These are phyloP conservation scores for Anhinga anhinga DNA, from an alignment of 2,113 vertebrate species.

Conservation along the genomic window DNA sequence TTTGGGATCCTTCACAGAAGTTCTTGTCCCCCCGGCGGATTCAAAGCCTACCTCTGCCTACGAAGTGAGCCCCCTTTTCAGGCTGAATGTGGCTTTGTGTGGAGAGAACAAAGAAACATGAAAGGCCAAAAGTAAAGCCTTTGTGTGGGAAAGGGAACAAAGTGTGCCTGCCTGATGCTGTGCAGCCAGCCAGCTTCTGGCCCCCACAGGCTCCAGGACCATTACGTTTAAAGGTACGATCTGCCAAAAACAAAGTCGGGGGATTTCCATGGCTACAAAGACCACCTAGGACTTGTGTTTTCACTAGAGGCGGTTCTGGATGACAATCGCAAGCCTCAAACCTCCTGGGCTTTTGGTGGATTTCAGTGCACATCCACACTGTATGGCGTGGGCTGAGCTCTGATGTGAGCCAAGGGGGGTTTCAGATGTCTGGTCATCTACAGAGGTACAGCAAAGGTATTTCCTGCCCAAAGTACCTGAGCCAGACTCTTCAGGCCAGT, in stretches of 20 bases:
- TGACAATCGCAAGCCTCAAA: neutral
- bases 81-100: neutral
- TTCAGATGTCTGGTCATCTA: neutral
- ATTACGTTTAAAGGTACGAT: slow-evolving; percentile 9
- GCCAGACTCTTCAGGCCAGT: neutral
- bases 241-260: neutral
- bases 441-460: neutral
- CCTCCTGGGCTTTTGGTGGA: neutral
- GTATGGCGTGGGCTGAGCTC: neutral
- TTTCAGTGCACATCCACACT: neutral
- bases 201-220: slow-evolving; percentile 3
- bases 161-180: neutral
- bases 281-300: neutral
- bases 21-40: neutral
- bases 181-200: neutral
- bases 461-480: neutral
- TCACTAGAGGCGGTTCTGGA: neutral
- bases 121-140: slow-evolving; percentile 32
- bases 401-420: neutral
- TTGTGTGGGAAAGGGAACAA: slow-evolving; percentile 43
- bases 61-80: neutral
- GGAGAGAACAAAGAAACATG: slow-evolving; percentile 33
- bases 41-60: neutral
- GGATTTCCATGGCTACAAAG: slow-evolving; percentile 55
- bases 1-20: neutral